Percentiles rank a stretch among this genome's conserved stretches.
These are phyloP conservation scores for Sericinus montela DNA, from an alignment of 2,888 invertebrate species.

Conservation along the genomic window DNA sequence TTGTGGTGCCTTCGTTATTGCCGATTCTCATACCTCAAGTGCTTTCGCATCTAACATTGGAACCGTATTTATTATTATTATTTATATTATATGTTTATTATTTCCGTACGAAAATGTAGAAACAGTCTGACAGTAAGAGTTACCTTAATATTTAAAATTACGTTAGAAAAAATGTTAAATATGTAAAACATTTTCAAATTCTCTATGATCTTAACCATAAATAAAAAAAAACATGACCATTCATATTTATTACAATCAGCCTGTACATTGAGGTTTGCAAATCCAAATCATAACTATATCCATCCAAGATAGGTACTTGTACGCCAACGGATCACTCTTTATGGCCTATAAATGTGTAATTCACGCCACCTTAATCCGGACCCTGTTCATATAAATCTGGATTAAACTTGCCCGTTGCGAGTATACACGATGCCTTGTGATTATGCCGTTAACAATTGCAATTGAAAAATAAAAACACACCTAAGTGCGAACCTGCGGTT, in stretches of 20 bases:
- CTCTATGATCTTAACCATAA: no score
- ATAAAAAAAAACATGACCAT: neutral
- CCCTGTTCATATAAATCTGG: slow-evolving; percentile 74
- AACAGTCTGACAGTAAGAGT: no score
- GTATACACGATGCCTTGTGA: slow-evolving; percentile 67
- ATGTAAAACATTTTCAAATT: no score
- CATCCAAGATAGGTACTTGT: slow-evolving; percentile 60
- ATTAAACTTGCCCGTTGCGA: slow-evolving; percentile 68
- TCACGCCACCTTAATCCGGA: slow-evolving; percentile 78
- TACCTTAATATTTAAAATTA: no score
- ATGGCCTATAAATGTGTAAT: slow-evolving; percentile 79
- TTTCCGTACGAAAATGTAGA: no score
- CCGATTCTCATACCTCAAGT: no score
- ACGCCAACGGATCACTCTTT: slow-evolving; percentile 77
- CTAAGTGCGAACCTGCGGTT: slow-evolving; percentile 31
- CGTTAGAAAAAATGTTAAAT: no score
- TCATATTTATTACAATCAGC: slow-evolving; percentile 3
- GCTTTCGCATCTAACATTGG: no score
- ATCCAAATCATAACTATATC: slow-evolving; percentile 67
- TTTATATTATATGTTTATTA: no score
- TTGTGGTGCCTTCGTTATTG: no score
- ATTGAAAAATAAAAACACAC: slow-evolving; percentile 71
- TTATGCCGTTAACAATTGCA: slow-evolving; percentile 77
- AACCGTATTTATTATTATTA: no score
- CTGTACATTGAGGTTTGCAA: slow-evolving; percentile 32